Evolutionary conservation across 2,113 vertebrate species (phyloP), one percentile per base, ranked within the genome.

Genomic region (Apteryx owenii): DNA sequence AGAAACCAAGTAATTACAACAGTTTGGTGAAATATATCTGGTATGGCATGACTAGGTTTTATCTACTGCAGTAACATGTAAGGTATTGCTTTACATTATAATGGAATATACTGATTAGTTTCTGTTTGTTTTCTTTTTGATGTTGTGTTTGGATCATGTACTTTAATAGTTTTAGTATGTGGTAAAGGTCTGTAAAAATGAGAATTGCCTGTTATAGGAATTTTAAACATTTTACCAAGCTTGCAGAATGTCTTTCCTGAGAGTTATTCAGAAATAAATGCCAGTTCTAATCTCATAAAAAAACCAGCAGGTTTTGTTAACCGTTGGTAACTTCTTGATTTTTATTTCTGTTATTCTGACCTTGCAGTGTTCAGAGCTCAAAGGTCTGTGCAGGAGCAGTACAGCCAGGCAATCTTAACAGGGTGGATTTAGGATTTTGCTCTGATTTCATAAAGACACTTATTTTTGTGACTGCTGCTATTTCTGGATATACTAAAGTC

Each of bases 1-100:
- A 96, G 94, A 95, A 96, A 96, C 91, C 18, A 2, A 95, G 86
- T 92, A 94, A 98, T 96, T 95, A 93, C 71, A 88, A 84, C 83
- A 96, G 87, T 93, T 95, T 73, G 88, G 85, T 95, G 85, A 95
- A 98, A 94, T 10, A 14, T 87, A 97, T 94, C 75, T 90, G 29
- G 61, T 95, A 29, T 26, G 42, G 88, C 54, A 89, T 31, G 78
- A 88, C 40, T 88, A 58, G 54, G 61, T 91, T 97, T 97, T 96
- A 71, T 87, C 96, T 97, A 80, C 95, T 98, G 95, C 92, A 95
- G 44, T 91, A 93, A 83, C 46, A 71, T 38, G 46, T 75, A 56
- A 85, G 83, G 48, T 88, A 58, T 91, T 20, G 2, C 23, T 42
- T 96, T 94, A 61, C 70, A 33, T 69, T 62, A 42, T 65, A 58